Conservation (phyloP, 2,113 vertebrate genomes). For the Malurus elegans region DNA sequence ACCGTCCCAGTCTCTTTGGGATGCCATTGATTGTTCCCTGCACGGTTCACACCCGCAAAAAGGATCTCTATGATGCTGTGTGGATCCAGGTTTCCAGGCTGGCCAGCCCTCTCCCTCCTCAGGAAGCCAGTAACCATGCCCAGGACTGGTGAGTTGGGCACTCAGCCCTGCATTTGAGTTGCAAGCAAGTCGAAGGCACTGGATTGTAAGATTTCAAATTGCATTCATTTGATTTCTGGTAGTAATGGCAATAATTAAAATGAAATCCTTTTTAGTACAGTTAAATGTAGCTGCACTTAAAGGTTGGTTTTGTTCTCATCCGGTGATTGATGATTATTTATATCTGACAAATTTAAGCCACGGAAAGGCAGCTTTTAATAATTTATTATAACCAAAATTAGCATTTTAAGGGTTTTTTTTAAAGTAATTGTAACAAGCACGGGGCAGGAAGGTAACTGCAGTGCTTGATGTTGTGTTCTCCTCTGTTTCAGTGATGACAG, state of each 20-base stretch:
- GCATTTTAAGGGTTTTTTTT: neutral
- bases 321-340: neutral
- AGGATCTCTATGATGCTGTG: conserved; percentile 92
- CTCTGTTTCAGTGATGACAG: conserved; percentile 90
- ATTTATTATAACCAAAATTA: neutral
- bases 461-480: conserved; percentile 27
- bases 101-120: conserved; percentile 95
- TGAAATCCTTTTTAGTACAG: neutral
- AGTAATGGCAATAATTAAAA: neutral
- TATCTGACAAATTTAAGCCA: neutral
- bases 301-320: neutral
- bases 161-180: neutral
- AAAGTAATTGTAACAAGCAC: neutral
- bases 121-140: conserved; percentile 97
- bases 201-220: neutral
- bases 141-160: conserved; percentile 88
- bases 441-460: neutral
- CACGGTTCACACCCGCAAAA: conserved; percentile 90
- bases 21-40: conserved; percentile 97
- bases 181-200: neutral
- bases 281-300: neutral
- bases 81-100: conserved; percentile 97
- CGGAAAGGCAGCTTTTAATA: neutral
- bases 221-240: neutral
- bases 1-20: conserved; percentile 94